Conservation (phyloP, 2,797 vertebrate species). For the Staurois parvus region DNA sequence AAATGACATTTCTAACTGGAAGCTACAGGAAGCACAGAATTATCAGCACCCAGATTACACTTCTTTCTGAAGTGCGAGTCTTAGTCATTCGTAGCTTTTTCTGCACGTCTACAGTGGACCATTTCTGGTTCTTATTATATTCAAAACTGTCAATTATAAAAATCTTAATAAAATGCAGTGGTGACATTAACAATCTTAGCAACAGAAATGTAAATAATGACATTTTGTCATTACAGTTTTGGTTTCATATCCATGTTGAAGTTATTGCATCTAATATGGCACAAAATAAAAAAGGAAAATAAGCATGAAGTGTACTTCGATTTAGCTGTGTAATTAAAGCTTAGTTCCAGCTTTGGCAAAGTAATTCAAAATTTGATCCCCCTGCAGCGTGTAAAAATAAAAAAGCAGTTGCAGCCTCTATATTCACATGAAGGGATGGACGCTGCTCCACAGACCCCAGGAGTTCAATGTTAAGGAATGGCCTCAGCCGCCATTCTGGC, state of each 20-base stretch:
- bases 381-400: too few relatives aligned
- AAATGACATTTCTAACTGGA: conserved; percentile 60
- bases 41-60: conserved; percentile 34
- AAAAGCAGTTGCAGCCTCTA: too few relatives aligned
- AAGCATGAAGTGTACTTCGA: too few relatives aligned
- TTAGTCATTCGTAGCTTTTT: conserved; percentile 39
- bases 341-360: too few relatives aligned
- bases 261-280: background rate
- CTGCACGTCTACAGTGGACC: conserved; percentile 10
- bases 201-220: conserved; percentile 50
- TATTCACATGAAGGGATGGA: too few relatives aligned
- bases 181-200: conserved; percentile 42
- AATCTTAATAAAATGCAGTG: conserved; percentile 15
- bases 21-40: conserved; percentile 46
- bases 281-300: background rate
- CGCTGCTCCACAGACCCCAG: too few relatives aligned
- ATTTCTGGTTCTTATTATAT: conserved; percentile 20
- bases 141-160: conserved; percentile 24
- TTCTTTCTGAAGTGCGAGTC: conserved; percentile 25
- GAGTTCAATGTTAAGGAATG: too few relatives aligned
- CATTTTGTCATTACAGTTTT: conserved; percentile 31
- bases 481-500: too few relatives aligned
- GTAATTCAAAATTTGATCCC: too few relatives aligned
- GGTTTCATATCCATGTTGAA: background rate
- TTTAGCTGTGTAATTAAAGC: too few relatives aligned